Conservation (phyloP, 1,140 invertebrate genomes). For the Centruroides sculpturatus region DNA sequence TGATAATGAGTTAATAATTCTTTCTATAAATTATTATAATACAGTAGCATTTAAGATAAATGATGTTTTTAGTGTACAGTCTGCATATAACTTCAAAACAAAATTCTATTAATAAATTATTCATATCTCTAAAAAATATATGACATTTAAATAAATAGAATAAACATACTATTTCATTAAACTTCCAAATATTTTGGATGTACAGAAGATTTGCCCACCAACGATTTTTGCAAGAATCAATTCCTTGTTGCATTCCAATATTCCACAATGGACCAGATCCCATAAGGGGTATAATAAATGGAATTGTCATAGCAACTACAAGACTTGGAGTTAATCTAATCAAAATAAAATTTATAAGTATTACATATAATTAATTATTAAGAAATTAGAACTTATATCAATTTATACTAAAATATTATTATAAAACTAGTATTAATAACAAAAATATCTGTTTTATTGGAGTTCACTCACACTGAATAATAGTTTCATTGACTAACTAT, state of each 20-base stretch:
- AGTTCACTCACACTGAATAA: background rate
- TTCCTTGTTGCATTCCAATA: conserved; percentile 8
- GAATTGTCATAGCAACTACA: conserved; percentile 3
- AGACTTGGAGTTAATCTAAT: conserved; percentile 14
- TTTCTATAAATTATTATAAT: no score
- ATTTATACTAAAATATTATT: background rate
- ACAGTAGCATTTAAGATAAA: no score
- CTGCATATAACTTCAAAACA: no score
- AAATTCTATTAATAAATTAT: no score
- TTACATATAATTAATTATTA: no score
- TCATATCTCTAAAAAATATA: no score
- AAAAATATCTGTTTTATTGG: background rate
- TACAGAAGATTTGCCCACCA: conserved; percentile 19
- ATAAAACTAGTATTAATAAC: background rate
- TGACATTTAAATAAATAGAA: background rate
- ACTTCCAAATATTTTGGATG: conserved; percentile 56
- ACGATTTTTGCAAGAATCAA: conserved; percentile 4
- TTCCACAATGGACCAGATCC: conserved; percentile 15
- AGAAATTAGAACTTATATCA: background rate
- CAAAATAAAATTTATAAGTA: no score
- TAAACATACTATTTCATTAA: conserved; percentile 28
- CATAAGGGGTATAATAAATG: conserved; percentile 10
- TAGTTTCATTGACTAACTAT: no score
- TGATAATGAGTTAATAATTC: no score
- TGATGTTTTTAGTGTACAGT: no score